These are phyloP conservation scores for Mungos mungo DNA, from an alignment of 2,113 vertebrate species.

Conservation along the genomic window DNA sequence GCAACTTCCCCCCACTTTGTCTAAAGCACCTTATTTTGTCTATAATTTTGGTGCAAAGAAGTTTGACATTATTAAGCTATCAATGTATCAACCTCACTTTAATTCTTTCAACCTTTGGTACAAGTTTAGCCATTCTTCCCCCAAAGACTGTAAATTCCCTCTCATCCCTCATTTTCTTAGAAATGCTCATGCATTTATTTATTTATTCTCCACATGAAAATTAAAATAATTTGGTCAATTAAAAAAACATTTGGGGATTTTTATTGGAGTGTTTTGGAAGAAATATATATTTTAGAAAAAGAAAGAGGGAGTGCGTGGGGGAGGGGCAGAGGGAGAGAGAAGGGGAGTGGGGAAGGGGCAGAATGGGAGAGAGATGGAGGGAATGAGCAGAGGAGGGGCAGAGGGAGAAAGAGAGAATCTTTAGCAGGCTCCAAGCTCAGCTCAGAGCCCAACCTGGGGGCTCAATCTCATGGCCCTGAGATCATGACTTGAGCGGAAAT, in stretches of 20 bases:
- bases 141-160: neutral
- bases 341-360: no score
- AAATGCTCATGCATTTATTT: neutral
- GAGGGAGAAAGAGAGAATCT: no score
- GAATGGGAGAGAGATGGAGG: no score
- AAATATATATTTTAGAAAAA: neutral
- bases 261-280: slow-evolving; percentile 32
- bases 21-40: neutral
- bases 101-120: neutral
- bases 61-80: slow-evolving; percentile 4
- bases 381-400: no score
- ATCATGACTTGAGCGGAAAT: no score
- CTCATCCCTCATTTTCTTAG: neutral
- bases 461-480: no score
- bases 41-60: neutral
- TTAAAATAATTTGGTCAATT: neutral
- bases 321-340: no score
- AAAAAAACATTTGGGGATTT: neutral
- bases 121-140: neutral
- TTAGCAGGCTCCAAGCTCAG: no score
- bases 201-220: neutral
- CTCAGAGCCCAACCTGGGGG: no score
- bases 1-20: neutral
- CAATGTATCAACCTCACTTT: neutral
- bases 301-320: no score